Evolutionary conservation across 2,888 invertebrate species (phyloP).

Genomic region (Oeneis ivallda): DNA sequence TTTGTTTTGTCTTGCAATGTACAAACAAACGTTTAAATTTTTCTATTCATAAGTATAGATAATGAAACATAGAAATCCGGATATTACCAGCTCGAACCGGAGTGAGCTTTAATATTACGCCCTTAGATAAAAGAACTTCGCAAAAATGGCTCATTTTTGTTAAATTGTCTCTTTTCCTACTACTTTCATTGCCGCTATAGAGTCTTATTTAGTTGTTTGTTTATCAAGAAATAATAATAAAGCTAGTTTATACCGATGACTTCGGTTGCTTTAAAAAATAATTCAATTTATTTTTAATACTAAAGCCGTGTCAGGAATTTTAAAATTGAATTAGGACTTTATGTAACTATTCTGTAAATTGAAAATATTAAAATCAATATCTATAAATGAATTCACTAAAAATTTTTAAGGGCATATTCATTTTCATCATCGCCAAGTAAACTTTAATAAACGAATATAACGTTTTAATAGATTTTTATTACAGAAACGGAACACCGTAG

Average conservation of each 20-base stretch:
- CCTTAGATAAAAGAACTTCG: conserved; percentile 47
- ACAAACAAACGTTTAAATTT: conserved; percentile 26
- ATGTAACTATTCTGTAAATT: too few species aligned
- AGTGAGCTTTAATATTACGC: conserved; percentile 44
- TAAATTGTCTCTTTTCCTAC: conserved; percentile 36
- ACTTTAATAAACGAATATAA: too few species aligned
- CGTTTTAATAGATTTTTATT: too few species aligned
- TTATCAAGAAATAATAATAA: background rate
- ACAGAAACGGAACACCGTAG: too few species aligned
- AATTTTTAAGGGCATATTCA: too few species aligned
- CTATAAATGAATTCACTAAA: too few species aligned
- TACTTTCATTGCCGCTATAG: conserved; percentile 29
- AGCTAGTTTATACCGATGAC: background rate
- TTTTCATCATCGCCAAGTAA: too few species aligned
- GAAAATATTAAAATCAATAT: too few species aligned
- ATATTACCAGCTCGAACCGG: conserved; percentile 48
- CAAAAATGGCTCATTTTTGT: conserved; percentile 42
- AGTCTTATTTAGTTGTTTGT: conserved; percentile 26
- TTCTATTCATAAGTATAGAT: conserved; percentile 35
- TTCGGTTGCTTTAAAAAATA: background rate
- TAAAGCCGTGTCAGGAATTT: too few species aligned
- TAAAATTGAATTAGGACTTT: too few species aligned
- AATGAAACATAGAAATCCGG: conserved; percentile 50
- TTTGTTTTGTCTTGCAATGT: conserved; percentile 7
- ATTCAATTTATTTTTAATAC: too few species aligned